phyloP scores from a whole-genome alignment of 2,888 invertebrate genomes.

The Apomyelois bistriatella region DNA sequence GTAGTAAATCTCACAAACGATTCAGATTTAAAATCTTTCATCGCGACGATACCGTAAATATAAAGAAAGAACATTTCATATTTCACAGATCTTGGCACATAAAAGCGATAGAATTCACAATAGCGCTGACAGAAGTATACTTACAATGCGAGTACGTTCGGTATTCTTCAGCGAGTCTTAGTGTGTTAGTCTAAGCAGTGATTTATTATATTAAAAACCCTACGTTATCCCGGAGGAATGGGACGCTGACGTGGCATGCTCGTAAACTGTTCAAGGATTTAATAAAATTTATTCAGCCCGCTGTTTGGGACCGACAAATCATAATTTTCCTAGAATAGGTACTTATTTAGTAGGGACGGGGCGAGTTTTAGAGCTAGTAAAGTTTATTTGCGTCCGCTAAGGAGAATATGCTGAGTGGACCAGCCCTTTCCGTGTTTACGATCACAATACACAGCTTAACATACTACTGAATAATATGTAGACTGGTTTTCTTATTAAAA shows the following conservation, averaged over 20 bases:
- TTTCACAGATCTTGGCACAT: slow-evolving; percentile 9
- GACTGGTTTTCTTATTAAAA: neutral
- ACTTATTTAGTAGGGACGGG: slow-evolving; percentile 71
- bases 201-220: slow-evolving; percentile 66
- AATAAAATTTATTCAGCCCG: slow-evolving; percentile 75
- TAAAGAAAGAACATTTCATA: slow-evolving; percentile 5
- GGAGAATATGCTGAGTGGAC: slow-evolving; percentile 41
- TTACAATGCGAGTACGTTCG: slow-evolving; percentile 5
- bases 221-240: slow-evolving; percentile 47
- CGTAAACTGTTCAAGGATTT: slow-evolving; percentile 73
- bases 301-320: slow-evolving; percentile 72
- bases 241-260: slow-evolving; percentile 63
- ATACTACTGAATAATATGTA: slow-evolving; percentile 1
- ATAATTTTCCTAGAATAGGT: slow-evolving; percentile 69
- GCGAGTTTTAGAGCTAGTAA: slow-evolving; percentile 66
- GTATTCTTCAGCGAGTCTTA: slow-evolving; percentile 24
- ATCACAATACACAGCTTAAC: slow-evolving; percentile 11
- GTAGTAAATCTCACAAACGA: neutral
- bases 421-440: slow-evolving; percentile 9
- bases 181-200: slow-evolving; percentile 47
- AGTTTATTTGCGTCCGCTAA: slow-evolving; percentile 62
- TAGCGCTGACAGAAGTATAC: slow-evolving; percentile 2
- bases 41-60: slow-evolving; percentile 7
- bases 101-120: slow-evolving; percentile 9
- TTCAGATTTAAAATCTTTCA: slow-evolving; percentile 5